Evolutionary conservation across 2,113 vertebrate genomes (phyloP), one percentile per base, ranked within the genome.

Genomic region (Xiphorhynchus elegans): DNA sequence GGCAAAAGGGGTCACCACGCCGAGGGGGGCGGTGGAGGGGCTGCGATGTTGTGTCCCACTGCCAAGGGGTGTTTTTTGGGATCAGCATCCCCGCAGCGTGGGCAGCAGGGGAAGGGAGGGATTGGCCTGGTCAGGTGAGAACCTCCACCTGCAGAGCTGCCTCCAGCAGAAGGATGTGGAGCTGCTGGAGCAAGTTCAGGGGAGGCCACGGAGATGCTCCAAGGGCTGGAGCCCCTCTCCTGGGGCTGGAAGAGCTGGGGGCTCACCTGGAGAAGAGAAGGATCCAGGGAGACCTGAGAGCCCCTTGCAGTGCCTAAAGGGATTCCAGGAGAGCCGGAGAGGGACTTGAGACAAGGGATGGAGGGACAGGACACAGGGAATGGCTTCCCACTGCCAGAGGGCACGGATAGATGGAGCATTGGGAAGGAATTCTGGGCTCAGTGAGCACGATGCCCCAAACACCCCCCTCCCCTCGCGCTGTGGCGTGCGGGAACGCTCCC

Each of bases 31-130:
- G 3, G 17, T 1, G 29, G 29, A 25, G 69, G 2, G 0, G 33
- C 2, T 4, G 58, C 47, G 66, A 37, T 9, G 64, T 16, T 0
- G 3, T 11, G 39, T 2, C 20, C 42, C 39, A 0, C 3, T 2
- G 9, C 25, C n/a, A 2, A 28, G 35, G 49, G 39, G 4, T 1
- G 3, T 5, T 25, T 5, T 25, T 17, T 1, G 44, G 66, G 76
- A 17, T 24, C 28, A 1, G 68, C 17, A 1, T 2, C 4, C 25
- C 60, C 60, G 9, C 26, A 28, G 60, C 3, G 35, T 35, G 24
- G 35, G 35, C 35, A 19, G 59, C 10, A 17, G 10, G 16, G 21
- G n/a, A 23, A 13, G 15, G 55, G 37, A 33, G 37, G 40, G 47
- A 4, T 6, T 9, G 11, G 37, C 31, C 39, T 0, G 64, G 39